These are phyloP conservation scores for Stenolophus ochropezus DNA, from an alignment of 2,888 invertebrate genomes.

Conservation along the genomic window DNA sequence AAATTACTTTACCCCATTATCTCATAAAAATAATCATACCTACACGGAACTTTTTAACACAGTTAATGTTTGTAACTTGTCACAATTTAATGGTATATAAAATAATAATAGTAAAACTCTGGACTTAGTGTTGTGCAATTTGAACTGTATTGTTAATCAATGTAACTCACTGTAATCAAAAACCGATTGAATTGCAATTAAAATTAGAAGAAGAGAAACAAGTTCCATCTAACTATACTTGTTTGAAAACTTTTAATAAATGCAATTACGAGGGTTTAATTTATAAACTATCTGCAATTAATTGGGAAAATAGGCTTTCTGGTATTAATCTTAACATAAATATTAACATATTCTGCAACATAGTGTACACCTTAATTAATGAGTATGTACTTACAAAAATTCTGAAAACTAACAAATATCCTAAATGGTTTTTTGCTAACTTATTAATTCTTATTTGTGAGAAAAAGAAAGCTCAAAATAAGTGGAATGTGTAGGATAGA, in stretches of 20 bases:
- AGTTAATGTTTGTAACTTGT: no score
- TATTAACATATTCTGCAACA: not conserved
- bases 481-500: slow-evolving; percentile 28
- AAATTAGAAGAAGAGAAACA: no score
- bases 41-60: no score
- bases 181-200: no score
- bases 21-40: no score
- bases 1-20: no score
- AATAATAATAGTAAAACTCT: no score
- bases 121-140: no score
- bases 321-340: not conserved
- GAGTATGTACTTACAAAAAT: slow-evolving; percentile 6
- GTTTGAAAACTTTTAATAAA: slow-evolving; percentile 21
- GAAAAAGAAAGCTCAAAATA: slow-evolving; percentile 24
- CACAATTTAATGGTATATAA: no score
- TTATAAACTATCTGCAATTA: slow-evolving; percentile 15
- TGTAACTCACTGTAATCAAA: no score
- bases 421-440: not conserved
- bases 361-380: slow-evolving; percentile 3
- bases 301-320: slow-evolving; percentile 7
- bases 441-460: not conserved
- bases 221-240: no score
- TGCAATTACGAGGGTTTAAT: slow-evolving; percentile 26
- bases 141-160: no score
- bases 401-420: slow-evolving; percentile 11